Evolutionary conservation across 2,888 invertebrate genomes (phyloP).

Genomic region (Euphydryas editha): DNA sequence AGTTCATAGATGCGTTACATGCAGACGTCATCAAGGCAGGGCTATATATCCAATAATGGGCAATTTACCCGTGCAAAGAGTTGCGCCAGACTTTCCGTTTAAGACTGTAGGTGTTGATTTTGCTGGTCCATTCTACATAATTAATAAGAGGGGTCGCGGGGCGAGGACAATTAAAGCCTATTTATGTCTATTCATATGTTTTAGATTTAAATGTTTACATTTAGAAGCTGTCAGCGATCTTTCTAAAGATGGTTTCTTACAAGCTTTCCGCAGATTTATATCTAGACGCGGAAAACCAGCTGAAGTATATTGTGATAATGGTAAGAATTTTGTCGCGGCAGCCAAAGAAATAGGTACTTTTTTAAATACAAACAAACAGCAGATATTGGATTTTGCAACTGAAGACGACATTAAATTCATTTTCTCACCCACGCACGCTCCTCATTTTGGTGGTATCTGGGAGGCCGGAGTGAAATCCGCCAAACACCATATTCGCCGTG

Average conservation of each 20-base stretch:
- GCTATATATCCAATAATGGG: constrained; percentile 20
- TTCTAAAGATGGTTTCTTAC: constrained; percentile 45
- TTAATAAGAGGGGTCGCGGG: constrained; percentile 23
- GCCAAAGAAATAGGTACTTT: constrained; percentile 30
- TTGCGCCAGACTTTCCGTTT: constrained; percentile 23
- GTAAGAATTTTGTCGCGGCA: constrained; percentile 36
- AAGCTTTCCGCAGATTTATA: constrained; percentile 46
- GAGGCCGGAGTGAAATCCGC: constrained; percentile 15
- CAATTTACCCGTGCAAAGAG: constrained; percentile 10
- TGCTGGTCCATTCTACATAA: constrained; percentile 22
- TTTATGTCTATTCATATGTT: constrained; percentile 40
- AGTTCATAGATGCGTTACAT: constrained; percentile 36
- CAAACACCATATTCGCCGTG: constrained; percentile 19
- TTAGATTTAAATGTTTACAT: constrained; percentile 45
- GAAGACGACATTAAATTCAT: constrained; percentile 2
- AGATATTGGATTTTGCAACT: constrained; percentile 10
- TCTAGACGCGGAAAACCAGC: constrained; percentile 47
- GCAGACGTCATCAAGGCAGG: constrained; percentile 32
- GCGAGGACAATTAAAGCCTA: constrained; percentile 15
- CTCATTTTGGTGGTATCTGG: constrained; percentile 26
- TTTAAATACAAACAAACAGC: constrained; percentile 19
- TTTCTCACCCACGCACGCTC: constrained; percentile 18
- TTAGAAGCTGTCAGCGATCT: constrained; percentile 46
- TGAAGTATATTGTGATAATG: constrained; percentile 50
- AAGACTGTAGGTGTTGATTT: constrained; percentile 16